Conservation (phyloP, 2,113 vertebrate genomes). For the Leuciscus idus region DNA sequence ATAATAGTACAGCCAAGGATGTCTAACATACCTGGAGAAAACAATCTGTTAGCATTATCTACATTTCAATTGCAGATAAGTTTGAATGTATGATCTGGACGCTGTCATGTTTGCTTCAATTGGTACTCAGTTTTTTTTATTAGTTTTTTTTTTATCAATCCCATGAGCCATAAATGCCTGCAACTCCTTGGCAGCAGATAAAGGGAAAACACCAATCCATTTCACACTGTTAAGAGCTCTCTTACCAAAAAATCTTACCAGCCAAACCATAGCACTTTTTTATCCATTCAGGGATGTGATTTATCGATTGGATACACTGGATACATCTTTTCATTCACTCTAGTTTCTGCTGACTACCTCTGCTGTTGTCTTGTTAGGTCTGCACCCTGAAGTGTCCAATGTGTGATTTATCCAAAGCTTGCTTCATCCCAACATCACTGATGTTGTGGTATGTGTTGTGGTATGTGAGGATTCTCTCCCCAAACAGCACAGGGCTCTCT, state of each 20-base stretch:
- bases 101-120: background rate
- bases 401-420: conserved; percentile 23
- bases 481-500: background rate
- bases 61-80: no score
- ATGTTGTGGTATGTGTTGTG: conserved; percentile 16
- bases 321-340: conserved; percentile 5
- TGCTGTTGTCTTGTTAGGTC: conserved; percentile 7
- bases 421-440: background rate
- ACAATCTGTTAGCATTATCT: background rate
- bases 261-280: background rate
- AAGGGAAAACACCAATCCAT: background rate
- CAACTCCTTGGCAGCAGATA: background rate
- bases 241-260: background rate
- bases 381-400: conserved; percentile 10
- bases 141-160: background rate
- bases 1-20: background rate
- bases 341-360: conserved; percentile 20
- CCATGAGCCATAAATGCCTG: background rate
- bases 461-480: conserved; percentile 5
- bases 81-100: background rate
- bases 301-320: conserved; percentile 16
- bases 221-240: conserved; percentile 1
- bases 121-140: background rate
- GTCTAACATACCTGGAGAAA: background rate
- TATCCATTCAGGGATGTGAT: background rate